Evolutionary conservation across 2,797 vertebrate genomes (phyloP).

Genomic region (Pogoniulus pusillus): DNA sequence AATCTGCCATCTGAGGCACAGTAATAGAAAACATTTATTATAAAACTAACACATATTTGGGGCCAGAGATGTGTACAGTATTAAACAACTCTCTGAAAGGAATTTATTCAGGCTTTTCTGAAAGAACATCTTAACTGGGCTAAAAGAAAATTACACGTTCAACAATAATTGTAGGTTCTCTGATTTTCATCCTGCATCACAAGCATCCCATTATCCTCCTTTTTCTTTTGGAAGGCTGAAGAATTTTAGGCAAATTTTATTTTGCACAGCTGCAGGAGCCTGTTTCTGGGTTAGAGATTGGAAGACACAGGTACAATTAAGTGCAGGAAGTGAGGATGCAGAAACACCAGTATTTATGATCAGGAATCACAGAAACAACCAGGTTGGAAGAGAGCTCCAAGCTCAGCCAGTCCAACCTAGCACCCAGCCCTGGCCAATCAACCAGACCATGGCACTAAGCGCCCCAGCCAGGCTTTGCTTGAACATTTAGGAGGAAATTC

Average conservation of each 20-base stretch:
- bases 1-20: constrained; percentile 60
- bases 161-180: constrained; percentile 65
- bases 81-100: constrained; percentile 59
- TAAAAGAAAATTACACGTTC: constrained; percentile 64
- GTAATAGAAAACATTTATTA: constrained; percentile 67
- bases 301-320: background rate
- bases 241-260: constrained; percentile 11
- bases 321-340: background rate
- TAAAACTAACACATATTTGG: constrained; percentile 66
- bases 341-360: background rate
- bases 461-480: too few species aligned
- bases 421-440: too few species aligned
- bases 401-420: too few species aligned
- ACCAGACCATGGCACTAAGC: too few species aligned
- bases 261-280: constrained; percentile 17
- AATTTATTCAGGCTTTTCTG: constrained; percentile 50
- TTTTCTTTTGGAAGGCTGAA: constrained; percentile 23
- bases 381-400: too few species aligned
- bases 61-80: constrained; percentile 34
- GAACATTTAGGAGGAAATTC: too few species aligned
- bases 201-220: constrained; percentile 19
- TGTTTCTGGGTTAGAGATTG: background rate
- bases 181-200: constrained; percentile 41
- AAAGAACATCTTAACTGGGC: constrained; percentile 63
- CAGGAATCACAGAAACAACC: too few species aligned